A percentile compares a stretch with the other conserved stretches of the same genome.
Conservation (phyloP, 2,797 vertebrate genomes). For the Lophotriccus pileatus region DNA sequence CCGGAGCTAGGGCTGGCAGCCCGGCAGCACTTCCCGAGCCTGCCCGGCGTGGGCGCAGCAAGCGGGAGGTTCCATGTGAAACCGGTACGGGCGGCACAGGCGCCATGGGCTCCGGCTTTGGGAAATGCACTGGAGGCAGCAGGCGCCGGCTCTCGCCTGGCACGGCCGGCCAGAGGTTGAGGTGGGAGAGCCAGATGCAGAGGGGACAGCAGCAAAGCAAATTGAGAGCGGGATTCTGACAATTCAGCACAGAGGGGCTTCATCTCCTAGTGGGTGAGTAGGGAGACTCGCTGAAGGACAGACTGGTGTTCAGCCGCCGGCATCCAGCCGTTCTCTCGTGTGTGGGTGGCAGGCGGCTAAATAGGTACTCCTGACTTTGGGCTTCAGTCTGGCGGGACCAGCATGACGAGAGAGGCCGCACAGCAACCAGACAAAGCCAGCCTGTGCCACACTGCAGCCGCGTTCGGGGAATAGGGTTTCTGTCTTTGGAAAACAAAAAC, state of each 20-base stretch:
- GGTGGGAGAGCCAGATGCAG: background rate
- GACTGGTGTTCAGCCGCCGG: background rate
- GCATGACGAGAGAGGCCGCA: background rate
- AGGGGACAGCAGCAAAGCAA: background rate
- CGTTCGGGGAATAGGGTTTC: background rate
- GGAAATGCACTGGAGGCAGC: background rate
- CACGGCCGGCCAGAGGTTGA: background rate
- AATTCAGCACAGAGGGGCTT: background rate
- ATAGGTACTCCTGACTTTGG: background rate
- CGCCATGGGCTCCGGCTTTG: background rate
- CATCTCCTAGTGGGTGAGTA: background rate
- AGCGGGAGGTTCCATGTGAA: background rate
- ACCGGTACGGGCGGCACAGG: background rate
- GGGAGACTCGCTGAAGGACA: background rate
- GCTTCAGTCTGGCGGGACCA: background rate
- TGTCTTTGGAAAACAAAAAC: constrained; percentile 25
- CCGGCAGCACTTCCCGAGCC: background rate
- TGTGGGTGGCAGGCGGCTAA: background rate
- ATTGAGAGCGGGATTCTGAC: background rate
- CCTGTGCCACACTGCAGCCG: constrained; percentile 28
- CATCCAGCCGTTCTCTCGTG: background rate
- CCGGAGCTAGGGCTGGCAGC: background rate
- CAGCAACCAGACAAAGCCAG: constrained; percentile 51
- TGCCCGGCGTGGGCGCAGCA: background rate
- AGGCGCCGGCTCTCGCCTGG: background rate